Conservation (phyloP, 2,113 vertebrate genomes). For the Nettapus auritus region DNA sequence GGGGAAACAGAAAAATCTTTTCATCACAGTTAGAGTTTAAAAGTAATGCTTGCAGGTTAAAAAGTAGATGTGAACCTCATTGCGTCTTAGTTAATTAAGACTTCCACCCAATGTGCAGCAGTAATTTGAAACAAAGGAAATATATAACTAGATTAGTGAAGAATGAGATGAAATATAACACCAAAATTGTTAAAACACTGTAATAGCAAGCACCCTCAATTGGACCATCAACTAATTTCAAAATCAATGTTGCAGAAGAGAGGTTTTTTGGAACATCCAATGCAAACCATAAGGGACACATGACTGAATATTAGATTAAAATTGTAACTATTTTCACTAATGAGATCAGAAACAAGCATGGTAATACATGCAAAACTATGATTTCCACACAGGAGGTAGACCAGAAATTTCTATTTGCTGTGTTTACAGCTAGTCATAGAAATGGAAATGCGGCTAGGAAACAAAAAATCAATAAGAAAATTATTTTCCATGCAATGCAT, state of each 20-base stretch:
- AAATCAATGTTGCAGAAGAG: neutral
- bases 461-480: neutral
- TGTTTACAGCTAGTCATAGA: neutral
- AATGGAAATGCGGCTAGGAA: neutral
- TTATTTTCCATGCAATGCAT: neutral
- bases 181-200: neutral
- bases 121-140: neutral
- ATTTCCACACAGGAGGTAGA: neutral
- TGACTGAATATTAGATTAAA: neutral
- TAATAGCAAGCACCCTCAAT: neutral
- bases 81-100: neutral
- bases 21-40: neutral
- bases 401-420: neutral
- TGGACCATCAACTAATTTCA: neutral
- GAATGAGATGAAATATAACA: neutral
- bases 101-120: neutral
- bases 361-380: neutral
- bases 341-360: neutral
- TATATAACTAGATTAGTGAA: neutral
- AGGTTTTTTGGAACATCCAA: neutral
- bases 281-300: neutral
- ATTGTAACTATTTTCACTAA: neutral
- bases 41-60: neutral
- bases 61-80: neutral
- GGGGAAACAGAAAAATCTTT: neutral